A percentile compares a stretch with the other conserved stretches of the same genome.
phyloP scores from a whole-genome alignment of 2,888 invertebrate species.

The Athalia cordata region DNA sequence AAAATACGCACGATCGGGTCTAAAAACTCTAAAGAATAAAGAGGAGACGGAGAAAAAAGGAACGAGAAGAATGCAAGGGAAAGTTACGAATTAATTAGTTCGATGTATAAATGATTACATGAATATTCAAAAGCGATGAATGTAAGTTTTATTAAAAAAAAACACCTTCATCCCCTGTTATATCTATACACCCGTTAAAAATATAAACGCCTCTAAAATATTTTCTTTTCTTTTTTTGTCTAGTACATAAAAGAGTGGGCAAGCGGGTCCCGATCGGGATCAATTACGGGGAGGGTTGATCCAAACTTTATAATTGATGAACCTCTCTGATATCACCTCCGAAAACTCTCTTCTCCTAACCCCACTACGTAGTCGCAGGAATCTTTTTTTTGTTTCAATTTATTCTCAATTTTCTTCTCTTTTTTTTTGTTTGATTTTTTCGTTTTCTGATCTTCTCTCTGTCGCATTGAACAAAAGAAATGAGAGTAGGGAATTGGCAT shows the following conservation, averaged over 20 bases:
- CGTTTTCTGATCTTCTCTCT: background rate
- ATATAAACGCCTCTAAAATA: background rate
- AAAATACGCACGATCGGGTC: no score
- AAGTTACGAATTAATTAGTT: constrained; percentile 25
- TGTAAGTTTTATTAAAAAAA: constrained; percentile 39
- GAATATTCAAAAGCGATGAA: constrained; percentile 38
- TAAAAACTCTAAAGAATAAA: background rate
- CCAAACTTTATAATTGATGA: constrained; percentile 48
- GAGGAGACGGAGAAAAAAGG: background rate
- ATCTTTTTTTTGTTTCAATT: background rate
- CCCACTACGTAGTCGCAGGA: no score
- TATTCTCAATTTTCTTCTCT: background rate
- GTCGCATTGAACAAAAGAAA: background rate
- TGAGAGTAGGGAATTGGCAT: background rate
- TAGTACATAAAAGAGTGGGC: constrained; percentile 16
- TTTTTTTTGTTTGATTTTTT: background rate
- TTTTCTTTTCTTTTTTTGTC: background rate
- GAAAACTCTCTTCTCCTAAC: background rate
- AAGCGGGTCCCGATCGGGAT: constrained; percentile 13
- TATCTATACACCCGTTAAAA: background rate
- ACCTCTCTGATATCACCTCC: constrained; percentile 34
- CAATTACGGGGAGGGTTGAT: constrained; percentile 21
- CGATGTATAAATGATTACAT: constrained; percentile 31
- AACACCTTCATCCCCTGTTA: background rate
- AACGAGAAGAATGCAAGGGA: background rate